Base-by-base conservation (phyloP, 92 coral and sea anemone genomes). In the Parazoanthus swiftii region DNA sequence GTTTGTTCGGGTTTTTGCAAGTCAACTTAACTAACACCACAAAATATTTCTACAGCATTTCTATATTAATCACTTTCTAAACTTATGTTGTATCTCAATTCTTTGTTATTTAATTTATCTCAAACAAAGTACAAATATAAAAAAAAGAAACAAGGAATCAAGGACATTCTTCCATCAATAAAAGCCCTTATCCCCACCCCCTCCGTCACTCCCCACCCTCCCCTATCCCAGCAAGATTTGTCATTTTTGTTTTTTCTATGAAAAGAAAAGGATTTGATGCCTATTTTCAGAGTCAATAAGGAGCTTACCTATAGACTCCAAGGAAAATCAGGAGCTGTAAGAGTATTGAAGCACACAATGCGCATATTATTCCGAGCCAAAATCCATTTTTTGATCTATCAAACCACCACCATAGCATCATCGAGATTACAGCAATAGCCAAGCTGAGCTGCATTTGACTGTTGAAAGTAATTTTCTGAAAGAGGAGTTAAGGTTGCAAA, bases 311-410 rank as follows among this genome's bases (percentile, higher is more conserved):
- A 92, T 92, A 95, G 39, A 95, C 88, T 74, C 98, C 97, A 82
- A 91, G 93, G 82, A 92, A 90, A 50, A 93, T 91, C 63, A 97
- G 92, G 74, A 86, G 50, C 79, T 90, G 93, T 7, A 97, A 90
- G 72, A 93, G 90, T 74, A 88, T 85, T 23, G 97, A 93, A 26
- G 93, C 95, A 89, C 93, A 88, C 29, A 95, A 23, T 25, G 99
- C 95, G 80, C 95, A 90, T 71, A 95, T 88, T 33, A 94, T 90
- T 58, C 94, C 99, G 38, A 97, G 91, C 66, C 97, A 95, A 85
- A 97, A 92, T 11, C 99, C 99, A 97, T 90, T 94, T 82, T 92
- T 90, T 35, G 99, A 95, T 5, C 99, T 95, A 83, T 97, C 99
- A 91, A 95, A 97, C 66, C 92, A 89, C 98, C 98, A 97, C 99